phyloP scores from a whole-genome alignment of 2,113 vertebrate species.

The Cervus canadensis region DNA sequence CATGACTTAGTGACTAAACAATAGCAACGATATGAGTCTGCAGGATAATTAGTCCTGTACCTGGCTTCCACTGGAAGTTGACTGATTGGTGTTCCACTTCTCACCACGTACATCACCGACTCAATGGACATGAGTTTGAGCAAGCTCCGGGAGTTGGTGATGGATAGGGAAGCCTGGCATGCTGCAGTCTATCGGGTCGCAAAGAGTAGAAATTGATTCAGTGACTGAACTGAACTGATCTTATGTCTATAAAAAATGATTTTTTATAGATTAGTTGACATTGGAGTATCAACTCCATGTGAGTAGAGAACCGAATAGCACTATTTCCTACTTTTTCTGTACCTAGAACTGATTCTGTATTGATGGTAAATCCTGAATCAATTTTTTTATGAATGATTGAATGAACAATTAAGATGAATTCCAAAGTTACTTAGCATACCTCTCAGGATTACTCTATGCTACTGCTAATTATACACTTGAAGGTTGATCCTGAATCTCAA shows the following conservation, averaged over 20 bases:
- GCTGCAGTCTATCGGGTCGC: not conserved
- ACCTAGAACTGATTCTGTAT: not conserved
- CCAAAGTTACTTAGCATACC: not conserved
- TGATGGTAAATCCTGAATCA: not conserved
- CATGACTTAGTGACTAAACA: not conserved
- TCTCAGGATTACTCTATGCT: not conserved
- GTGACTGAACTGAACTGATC: not conserved
- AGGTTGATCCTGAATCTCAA: not conserved
- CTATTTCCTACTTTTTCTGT: not conserved
- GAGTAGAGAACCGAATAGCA: not conserved
- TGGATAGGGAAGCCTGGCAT: not conserved
- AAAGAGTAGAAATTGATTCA: not conserved
- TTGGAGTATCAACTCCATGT: not conserved
- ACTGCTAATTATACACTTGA: not conserved
- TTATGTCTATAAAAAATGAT: not conserved
- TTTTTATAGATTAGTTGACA: not conserved
- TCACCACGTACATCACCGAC: fast-evolving
- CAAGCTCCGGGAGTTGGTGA: not conserved
- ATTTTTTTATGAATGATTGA: not conserved
- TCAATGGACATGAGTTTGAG: not conserved
- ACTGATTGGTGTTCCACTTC: not conserved
- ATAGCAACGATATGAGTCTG: not conserved
- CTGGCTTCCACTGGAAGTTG: not conserved
- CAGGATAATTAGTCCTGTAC: not conserved
- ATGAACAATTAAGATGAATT: not conserved